These are phyloP conservation scores for Steinernema carpocapsae DNA, from an alignment of 2,888 invertebrate genomes.

Conservation along the genomic window DNA sequence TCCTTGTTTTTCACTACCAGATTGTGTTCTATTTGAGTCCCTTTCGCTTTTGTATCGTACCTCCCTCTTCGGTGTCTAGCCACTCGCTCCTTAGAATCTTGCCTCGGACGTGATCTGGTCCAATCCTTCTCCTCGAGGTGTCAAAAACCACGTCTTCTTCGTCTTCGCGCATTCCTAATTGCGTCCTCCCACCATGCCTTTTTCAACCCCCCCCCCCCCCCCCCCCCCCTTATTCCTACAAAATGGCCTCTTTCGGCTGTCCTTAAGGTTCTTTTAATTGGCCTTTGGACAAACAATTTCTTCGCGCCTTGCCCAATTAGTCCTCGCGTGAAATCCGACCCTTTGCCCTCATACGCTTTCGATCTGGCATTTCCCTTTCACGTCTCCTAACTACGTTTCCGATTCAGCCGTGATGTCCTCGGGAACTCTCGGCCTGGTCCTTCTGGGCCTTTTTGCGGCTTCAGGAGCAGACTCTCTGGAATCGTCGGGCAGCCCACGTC, in stretches of 20 bases:
- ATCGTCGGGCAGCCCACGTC: too few species aligned
- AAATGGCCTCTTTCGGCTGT: not conserved
- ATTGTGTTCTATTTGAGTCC: not conserved
- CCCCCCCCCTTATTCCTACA: not conserved
- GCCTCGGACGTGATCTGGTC: not conserved
- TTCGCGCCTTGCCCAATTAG: slow-evolving; percentile 7
- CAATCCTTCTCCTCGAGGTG: not conserved
- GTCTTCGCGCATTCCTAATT: not conserved
- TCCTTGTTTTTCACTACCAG: not conserved
- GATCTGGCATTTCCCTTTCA: too few species aligned
- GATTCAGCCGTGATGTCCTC: too few species aligned
- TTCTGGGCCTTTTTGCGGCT: too few species aligned
- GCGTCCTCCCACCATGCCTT: not conserved
- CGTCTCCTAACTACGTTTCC: too few species aligned
- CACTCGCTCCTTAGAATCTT: not conserved
- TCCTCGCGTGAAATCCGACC: slow-evolving; percentile 1
- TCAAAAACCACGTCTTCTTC: not conserved
- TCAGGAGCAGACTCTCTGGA: too few species aligned
- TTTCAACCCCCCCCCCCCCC: not conserved
- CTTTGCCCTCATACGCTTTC: not conserved
- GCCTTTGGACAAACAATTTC: not conserved
- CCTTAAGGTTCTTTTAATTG: slow-evolving; percentile 9
- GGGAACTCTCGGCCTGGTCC: too few species aligned
- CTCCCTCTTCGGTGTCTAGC: not conserved
- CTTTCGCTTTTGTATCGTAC: not conserved